Evolutionary conservation across 2,113 vertebrate species (phyloP), one percentile per base, ranked within the genome.

Genomic region (Micronycteris hirsuta): DNA sequence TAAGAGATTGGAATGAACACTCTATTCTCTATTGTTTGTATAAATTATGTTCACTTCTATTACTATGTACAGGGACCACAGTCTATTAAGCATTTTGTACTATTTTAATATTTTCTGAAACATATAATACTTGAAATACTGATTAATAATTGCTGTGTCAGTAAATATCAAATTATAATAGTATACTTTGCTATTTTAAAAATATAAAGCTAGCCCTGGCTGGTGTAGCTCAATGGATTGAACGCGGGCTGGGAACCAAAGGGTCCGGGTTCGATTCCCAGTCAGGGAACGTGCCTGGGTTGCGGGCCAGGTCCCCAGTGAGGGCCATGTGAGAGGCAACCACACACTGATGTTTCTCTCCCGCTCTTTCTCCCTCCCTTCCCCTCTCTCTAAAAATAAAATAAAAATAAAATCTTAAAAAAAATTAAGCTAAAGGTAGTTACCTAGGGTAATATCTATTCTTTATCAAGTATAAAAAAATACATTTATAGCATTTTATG

Each of bases 141-240:
- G n/a, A 38, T 47, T 80, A 28, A 77, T 71, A 87, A 93, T 73
- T 49, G 67, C 61, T 94, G 68, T 68, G 68, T 52, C 22, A 93
- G 47, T 22, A 93, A 92, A 78, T 93, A 71, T 58, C 22, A 86
- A 90, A 70, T 71, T 77, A 86, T 54, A 93, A 73, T 81, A 71
- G 4, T 17, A 71, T 38, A 63, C 24, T 13, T 33, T 63, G 58
- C 31, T 92, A 81, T 80, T 49, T 92, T 54, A 89, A 96, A 97
- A 96, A 96, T 70, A 92, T 58, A 83, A 56, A 89, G 14, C n/a
- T 56, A 47, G 70, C n/a, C n/a, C n/a, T n/a, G n/a, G n/a, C n/a
- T n/a, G n/a, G n/a, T n/a, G n/a, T n/a, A n/a, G n/a, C n/a, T n/a
- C n/a, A n/a, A n/a, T n/a, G n/a, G n/a, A n/a, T n/a, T n/a, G n/a